Evolutionary conservation across 2,888 invertebrate genomes (phyloP).

Genomic region (Amphimallon solstitiale): DNA sequence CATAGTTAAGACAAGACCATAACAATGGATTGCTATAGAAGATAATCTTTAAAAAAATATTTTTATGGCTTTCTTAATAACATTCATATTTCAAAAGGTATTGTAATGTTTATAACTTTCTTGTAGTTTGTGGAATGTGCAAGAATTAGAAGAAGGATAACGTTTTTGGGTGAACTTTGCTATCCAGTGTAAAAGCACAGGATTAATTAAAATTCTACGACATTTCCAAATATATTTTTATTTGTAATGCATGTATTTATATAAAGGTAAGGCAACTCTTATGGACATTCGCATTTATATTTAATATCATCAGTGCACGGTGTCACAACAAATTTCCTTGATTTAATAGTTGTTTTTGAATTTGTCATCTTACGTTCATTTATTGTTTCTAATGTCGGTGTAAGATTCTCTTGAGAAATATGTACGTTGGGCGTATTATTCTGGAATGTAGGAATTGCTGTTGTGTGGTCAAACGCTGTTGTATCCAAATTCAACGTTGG

Average conservation of each 20-base stretch:
- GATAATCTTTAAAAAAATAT: no score
- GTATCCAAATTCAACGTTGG: conserved; percentile 11
- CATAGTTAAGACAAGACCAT: no score
- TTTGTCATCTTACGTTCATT: conserved; percentile 37
- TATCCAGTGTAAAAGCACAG: no score
- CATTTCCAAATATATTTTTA: no score
- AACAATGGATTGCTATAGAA: no score
- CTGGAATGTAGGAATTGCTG: not conserved
- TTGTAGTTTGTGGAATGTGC: no score
- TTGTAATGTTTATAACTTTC: no score
- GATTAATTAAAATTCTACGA: no score
- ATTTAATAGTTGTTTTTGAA: conserved; percentile 27
- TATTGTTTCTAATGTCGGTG: conserved; percentile 2
- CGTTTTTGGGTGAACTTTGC: no score
- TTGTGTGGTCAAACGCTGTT: not conserved
- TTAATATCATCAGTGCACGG: conserved; percentile 43
- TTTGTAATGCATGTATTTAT: not conserved
- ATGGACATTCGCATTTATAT: not conserved
- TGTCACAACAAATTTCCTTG: conserved; percentile 50
- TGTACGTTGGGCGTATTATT: not conserved
- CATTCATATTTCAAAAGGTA: no score
- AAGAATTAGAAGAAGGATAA: no score
- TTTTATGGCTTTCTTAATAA: no score
- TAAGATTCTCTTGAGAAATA: not conserved
- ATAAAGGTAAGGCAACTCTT: not conserved